Base-by-base conservation (phyloP, 2,888 invertebrate genomes). In the Diaphora mendica region DNA sequence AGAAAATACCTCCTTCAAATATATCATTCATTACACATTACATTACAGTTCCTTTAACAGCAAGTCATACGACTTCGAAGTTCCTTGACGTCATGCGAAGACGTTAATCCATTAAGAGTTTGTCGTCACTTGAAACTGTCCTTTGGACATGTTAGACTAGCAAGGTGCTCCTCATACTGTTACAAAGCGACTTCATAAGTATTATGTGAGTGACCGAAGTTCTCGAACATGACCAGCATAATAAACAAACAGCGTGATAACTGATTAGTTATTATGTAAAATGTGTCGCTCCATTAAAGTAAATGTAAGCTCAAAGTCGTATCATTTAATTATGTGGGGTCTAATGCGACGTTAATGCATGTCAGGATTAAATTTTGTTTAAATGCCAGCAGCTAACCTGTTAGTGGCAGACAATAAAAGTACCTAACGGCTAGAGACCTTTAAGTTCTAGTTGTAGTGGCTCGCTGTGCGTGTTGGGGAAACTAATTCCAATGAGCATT, bases 31-130 rank as follows among this genome's bases (percentile, higher is more conserved):
- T n/a, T n/a, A n/a, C n/a, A n/a, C n/a, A n/a, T n/a, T n/a, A n/a
- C n/a, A n/a, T n/a, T n/a, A n/a, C n/a, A n/a, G n/a, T n/a, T n/a
- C n/a, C n/a, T n/a, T n/a, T n/a, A n/a, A n/a, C n/a, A n/a, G n/a
- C n/a, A n/a, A n/a, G n/a, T n/a, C n/a, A n/a, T n/a, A n/a, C n/a
- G n/a, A n/a, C n/a, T n/a, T 26, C 30, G 20, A 66, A 11, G 17
- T 51, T 35, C 30, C 30, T 67, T 48, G 51, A 39, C 9, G 30
- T 35, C 44, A 8, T 64, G 44, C 55, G n/a, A 65, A 68, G 72
- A 68, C 64, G n/a, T 72, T 62, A 72, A 68, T 72, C 67, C 72
- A 72, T 72, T 71, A 71, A 64, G 33, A 48, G 44, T 72, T 72
- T 68, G 67, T 68, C 44, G 59, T 26, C 30, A 72, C 59, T 67